Base-by-base conservation (phyloP, 1,140 invertebrate genomes). In the Gonioctena quinquepunctata region DNA sequence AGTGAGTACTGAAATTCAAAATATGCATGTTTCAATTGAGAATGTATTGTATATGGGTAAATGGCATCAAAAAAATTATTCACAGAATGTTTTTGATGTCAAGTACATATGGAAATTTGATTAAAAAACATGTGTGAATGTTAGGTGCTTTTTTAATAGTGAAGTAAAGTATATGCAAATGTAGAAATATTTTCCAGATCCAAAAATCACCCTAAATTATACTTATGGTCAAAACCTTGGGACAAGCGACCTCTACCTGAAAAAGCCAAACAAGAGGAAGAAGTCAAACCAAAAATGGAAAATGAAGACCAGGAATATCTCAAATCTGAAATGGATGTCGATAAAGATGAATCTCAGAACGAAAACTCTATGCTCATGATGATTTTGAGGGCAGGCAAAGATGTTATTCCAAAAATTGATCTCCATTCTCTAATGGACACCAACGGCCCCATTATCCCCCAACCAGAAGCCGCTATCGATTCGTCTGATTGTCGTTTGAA, bases 161-260 rank as follows among this genome's bases (percentile, higher is more conserved):
- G n/a, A n/a, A n/a, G n/a, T n/a, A n/a, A n/a, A n/a, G n/a, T n/a
- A n/a, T n/a, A n/a, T n/a, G n/a, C n/a, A n/a, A n/a, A n/a, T n/a
- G n/a, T n/a, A n/a, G n/a, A n/a, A n/a, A 13, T 42, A 2, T 72
- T 56, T 76, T 72, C 2, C 33, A 91, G 90, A 25, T 90, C 89
- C 66, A 92, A 92, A 71, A 89, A 92, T 82, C 92, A 94, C 84
- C 93, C 92, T 0, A 94, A 94, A 80, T 82, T 94, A 11, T 94
- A 94, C 81, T 84, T 94, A 0, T 95, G 93, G 93, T 90, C 92
- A 0, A 93, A 94, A 78, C 91, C 90, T 72, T 94, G 93, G 93
- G 90, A 91, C 69, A 87, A 88, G 72, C 48, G 42, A 56, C 66
- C 68, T 25, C 33, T 82, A 42, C 79, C 80, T 3, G 81, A 83